These are phyloP conservation scores for Sinocyclocheilus anshuiensis DNA, from an alignment of 2,113 vertebrate genomes.

Conservation along the genomic window DNA sequence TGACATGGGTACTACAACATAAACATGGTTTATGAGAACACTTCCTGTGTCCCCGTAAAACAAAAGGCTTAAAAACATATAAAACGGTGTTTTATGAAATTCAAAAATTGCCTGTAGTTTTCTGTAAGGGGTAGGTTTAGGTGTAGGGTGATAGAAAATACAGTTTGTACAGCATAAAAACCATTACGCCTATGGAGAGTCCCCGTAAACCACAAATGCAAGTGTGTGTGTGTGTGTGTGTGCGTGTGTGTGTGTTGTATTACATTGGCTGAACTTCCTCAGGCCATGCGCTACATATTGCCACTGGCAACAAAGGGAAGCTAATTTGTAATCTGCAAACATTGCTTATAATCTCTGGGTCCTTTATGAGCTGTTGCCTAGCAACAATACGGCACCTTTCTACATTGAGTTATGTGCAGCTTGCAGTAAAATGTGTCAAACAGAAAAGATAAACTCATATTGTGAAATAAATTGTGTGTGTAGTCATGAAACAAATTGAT, in stretches of 20 bases:
- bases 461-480: conserved; percentile 38
- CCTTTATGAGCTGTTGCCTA: conserved; percentile 56
- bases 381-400: conserved; percentile 56
- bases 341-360: conserved; percentile 54
- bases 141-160: too few species aligned
- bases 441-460: conserved; percentile 43
- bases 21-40: too few species aligned
- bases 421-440: conserved; percentile 55
- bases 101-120: too few species aligned
- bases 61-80: too few species aligned
- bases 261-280: conserved; percentile 8
- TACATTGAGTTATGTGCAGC: conserved; percentile 51
- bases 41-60: too few species aligned
- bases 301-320: conserved; percentile 43
- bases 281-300: conserved; percentile 36
- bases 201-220: too few species aligned
- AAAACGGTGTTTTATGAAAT: too few species aligned
- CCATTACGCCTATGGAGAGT: too few species aligned
- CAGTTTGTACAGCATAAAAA: too few species aligned
- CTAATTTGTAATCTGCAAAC: conserved; percentile 60
- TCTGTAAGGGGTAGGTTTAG: too few species aligned
- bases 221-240: neutral
- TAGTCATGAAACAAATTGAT: conserved; percentile 28
- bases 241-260: neutral
- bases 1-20: too few species aligned